Base-by-base conservation (phyloP, 1,140 invertebrate species). In the Cecropterus lyciades region DNA sequence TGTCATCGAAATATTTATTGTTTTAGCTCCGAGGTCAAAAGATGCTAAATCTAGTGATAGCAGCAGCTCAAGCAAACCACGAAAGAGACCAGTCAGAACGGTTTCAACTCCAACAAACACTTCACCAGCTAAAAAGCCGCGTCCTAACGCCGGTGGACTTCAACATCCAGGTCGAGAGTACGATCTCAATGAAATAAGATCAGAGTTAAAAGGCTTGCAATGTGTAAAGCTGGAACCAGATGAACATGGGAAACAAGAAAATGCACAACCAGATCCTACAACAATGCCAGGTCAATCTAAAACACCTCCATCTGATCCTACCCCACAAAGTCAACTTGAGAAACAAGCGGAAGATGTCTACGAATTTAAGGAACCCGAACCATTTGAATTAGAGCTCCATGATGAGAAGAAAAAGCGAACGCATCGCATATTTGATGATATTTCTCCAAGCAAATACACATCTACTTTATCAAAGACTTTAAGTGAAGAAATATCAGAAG, bases 291-390 rank as follows among this genome's bases (percentile, higher is more conserved):
- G 65, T n/a, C 73, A 75, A 33, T 45, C 65, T 0, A 40, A 77
- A 1, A 60, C 59, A 1, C 62, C 72, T n/a, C 59, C 72, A 1
- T 49, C 92, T 1, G 89, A 92, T 63, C 76, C 79, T 0, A 67
- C 82, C 14, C 82, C 79, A 15, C 59, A 63, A 42, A 51, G 46
- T 17, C 59, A 63, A 33, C 76, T 82, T 11, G 91, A 93, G 15
- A 92, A 92, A 69, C 84, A 89, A 67, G 93, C 94, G 5, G 95
- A 96, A 73, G 96, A 97, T 85, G 95, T 97, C 79, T 98, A 98
- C 74, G 97, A 98, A 85, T 98, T 98, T 77, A 97, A 97, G 87
- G 97, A 98, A 90, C 96, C 96, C 0, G 96, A 97, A 87, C 96
- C 96, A 0, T 97, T 97, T 77, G 96, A 97, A 84, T 95, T 97